These are phyloP conservation scores for Hylaea fasciaria DNA, from an alignment of 2,888 invertebrate genomes.

Conservation along the genomic window DNA sequence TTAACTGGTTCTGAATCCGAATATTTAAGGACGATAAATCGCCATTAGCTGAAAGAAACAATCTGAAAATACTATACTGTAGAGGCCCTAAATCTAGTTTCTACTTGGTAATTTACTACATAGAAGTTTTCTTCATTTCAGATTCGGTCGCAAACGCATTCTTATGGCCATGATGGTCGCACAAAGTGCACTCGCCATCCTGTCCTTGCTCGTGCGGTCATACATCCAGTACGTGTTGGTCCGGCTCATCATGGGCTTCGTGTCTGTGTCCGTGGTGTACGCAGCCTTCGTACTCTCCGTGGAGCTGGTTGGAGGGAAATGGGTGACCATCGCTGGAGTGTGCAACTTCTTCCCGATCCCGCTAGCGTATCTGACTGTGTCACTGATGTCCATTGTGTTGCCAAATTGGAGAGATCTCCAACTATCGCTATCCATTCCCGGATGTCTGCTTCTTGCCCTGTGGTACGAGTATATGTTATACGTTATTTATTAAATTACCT, in stretches of 20 bases:
- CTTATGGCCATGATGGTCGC: slow-evolving; percentile 88
- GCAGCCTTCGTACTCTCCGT: slow-evolving; percentile 92
- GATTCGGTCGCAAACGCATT: slow-evolving; percentile 90
- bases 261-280: slow-evolving; percentile 93
- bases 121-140: slow-evolving; percentile 59
- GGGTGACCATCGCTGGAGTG: slow-evolving; percentile 92
- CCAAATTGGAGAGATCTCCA: slow-evolving; percentile 90
- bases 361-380: slow-evolving; percentile 89
- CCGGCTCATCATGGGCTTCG: slow-evolving; percentile 89
- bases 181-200: slow-evolving; percentile 88
- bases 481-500: neutral
- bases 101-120: too few relatives aligned
- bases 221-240: slow-evolving; percentile 89
- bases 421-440: slow-evolving; percentile 89
- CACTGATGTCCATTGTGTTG: slow-evolving; percentile 88
- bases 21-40: too few relatives aligned
- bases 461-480: slow-evolving; percentile 81
- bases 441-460: slow-evolving; percentile 87
- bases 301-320: slow-evolving; percentile 91
- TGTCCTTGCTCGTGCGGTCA: slow-evolving; percentile 89
- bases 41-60: too few relatives aligned
- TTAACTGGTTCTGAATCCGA: too few relatives aligned
- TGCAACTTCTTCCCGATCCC: slow-evolving; percentile 92
- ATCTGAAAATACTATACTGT: too few relatives aligned
- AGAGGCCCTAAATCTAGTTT: too few relatives aligned